Percentiles rank a stretch among this genome's conserved stretches.
Evolutionary conservation across 2,113 vertebrate species (phyloP).

Genomic region (Tachysurus vachellii): DNA sequence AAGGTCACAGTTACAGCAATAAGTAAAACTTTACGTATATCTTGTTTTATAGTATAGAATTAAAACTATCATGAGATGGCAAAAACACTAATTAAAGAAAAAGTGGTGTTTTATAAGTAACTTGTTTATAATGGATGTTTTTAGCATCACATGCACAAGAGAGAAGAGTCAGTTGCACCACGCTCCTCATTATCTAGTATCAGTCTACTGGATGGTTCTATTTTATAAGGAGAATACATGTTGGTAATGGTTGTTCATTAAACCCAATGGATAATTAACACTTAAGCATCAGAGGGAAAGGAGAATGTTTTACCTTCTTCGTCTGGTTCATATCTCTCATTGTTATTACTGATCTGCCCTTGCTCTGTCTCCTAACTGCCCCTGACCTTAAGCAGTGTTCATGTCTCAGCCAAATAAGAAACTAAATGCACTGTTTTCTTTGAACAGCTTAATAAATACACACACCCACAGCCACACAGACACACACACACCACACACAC

Average conservation of each 20-base stretch:
- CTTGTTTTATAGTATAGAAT: background rate
- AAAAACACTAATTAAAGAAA: background rate
- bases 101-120: background rate
- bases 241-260: background rate
- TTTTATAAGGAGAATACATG: background rate
- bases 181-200: background rate
- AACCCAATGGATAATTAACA: background rate
- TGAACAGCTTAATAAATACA: background rate
- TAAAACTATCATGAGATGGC: background rate
- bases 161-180: background rate
- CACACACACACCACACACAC: too few species aligned
- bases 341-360: background rate
- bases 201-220: background rate
- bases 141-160: background rate
- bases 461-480: too few species aligned
- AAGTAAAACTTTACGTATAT: background rate
- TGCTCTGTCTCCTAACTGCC: background rate
- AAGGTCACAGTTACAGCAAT: background rate
- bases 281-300: background rate
- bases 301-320: background rate
- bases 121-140: background rate
- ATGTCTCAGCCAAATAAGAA: background rate
- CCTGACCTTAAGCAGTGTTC: background rate
- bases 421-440: background rate
- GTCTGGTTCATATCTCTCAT: background rate